These are phyloP conservation scores for Oncorhynchus masou DNA, from an alignment of 2,113 vertebrate species.

Conservation along the genomic window DNA sequence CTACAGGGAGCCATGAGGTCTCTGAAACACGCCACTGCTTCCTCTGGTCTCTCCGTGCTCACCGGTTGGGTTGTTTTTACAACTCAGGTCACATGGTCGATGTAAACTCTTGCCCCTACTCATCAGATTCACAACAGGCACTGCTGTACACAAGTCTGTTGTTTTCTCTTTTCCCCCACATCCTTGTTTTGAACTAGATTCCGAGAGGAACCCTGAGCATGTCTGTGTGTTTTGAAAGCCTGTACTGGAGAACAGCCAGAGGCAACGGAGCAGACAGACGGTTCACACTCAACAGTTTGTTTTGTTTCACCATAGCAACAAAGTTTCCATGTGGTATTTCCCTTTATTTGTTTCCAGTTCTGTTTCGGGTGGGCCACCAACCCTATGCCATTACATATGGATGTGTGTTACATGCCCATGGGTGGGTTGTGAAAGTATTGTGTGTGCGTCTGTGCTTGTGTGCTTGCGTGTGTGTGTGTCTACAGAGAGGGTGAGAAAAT, in stretches of 20 bases:
- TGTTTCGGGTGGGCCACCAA: constrained; percentile 14
- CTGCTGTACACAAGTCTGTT: constrained; percentile 21
- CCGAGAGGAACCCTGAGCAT: constrained; percentile 15
- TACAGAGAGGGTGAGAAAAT: constrained; percentile 49
- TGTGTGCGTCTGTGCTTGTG: not conserved
- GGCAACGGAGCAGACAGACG: constrained; percentile 39
- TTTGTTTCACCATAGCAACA: constrained; percentile 69
- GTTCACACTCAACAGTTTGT: constrained; percentile 53
- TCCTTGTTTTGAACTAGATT: constrained; percentile 21
- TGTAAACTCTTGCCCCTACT: not conserved
- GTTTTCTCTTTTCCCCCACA: constrained; percentile 18
- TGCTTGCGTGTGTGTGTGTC: not conserved
- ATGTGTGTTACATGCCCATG: not conserved
- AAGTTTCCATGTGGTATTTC: constrained; percentile 54
- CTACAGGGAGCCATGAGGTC: constrained; percentile 22
- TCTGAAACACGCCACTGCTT: constrained; percentile 3
- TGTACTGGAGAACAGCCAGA: constrained; percentile 48
- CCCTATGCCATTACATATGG: not conserved
- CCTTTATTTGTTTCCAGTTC: constrained; percentile 47
- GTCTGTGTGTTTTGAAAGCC: constrained; percentile 24
- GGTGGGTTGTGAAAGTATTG: not conserved
- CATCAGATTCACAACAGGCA: not conserved
- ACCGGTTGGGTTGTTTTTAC: not conserved
- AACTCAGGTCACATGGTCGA: not conserved
- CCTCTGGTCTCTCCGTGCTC: not conserved